Percentiles rank a stretch among this genome's conserved stretches.
Conservation (phyloP, 2,113 vertebrate species). For the Orientallactaga bullata region DNA sequence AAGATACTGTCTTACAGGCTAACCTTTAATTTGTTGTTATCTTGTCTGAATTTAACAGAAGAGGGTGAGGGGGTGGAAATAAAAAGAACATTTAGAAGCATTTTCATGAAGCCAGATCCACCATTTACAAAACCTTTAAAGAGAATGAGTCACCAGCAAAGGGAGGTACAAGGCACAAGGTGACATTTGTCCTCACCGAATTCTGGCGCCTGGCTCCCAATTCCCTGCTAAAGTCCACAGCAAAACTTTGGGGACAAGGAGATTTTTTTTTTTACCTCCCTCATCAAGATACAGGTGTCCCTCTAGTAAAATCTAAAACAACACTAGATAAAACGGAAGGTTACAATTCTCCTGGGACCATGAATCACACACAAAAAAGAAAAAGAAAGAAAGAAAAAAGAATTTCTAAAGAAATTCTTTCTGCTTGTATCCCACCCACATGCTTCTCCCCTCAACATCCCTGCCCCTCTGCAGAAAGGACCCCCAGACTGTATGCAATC, state of each 20-base stretch:
- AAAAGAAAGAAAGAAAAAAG: too few relatives aligned
- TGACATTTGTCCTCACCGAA: conserved; percentile 70
- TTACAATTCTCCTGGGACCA: not conserved
- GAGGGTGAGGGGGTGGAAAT: too few relatives aligned
- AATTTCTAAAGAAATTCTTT: not conserved
- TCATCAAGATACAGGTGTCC: not conserved
- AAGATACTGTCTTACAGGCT: not conserved
- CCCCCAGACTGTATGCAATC: not conserved
- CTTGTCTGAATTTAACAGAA: conserved; percentile 44
- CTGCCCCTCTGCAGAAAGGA: not conserved
- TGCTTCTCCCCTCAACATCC: not conserved
- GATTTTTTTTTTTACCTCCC: too few relatives aligned
- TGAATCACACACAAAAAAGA: too few relatives aligned
- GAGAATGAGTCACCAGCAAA: conserved; percentile 66
- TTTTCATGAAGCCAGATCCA: conserved; percentile 57
- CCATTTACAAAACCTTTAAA: conserved; percentile 71
- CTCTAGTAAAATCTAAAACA: conserved; percentile 54
- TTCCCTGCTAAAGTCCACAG: not conserved
- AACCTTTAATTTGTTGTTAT: conserved; percentile 56
- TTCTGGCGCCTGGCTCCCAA: not conserved
- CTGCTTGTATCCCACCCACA: too few relatives aligned
- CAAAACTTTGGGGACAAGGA: not conserved
- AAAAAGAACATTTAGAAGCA: not conserved
- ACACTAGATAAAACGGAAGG: not conserved
- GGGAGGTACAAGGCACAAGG: conserved; percentile 54